These are phyloP conservation scores for Intellagama lesueurii DNA, from an alignment of 2,797 vertebrate genomes.

Conservation along the genomic window DNA sequence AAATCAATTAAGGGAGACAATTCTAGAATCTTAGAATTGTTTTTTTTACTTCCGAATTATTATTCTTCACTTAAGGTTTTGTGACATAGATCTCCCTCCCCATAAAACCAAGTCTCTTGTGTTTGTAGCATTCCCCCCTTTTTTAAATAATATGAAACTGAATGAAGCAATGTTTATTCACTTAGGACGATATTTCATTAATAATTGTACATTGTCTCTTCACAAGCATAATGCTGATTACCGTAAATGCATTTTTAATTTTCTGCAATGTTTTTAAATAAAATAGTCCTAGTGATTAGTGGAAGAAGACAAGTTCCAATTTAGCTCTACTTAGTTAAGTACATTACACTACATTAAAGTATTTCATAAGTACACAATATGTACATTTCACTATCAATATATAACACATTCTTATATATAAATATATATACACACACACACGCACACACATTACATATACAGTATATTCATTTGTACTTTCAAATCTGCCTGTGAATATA, in stretches of 20 bases:
- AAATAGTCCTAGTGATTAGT: conserved; percentile 81
- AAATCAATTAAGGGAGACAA: conserved; percentile 45
- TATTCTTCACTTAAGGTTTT: conserved; percentile 54
- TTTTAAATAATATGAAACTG: conserved; percentile 69
- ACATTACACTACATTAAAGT: conserved; percentile 82
- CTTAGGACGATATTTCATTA: conserved; percentile 69
- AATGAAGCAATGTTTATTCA: conserved; percentile 67
- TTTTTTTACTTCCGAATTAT: conserved; percentile 59
- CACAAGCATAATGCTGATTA: conserved; percentile 79
- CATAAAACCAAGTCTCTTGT: conserved; percentile 61
- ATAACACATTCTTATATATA: conserved; percentile 81
- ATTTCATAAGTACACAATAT: conserved; percentile 82
- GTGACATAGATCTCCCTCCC: conserved; percentile 54
- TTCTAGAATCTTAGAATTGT: conserved; percentile 43
- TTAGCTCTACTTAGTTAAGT: conserved; percentile 83
- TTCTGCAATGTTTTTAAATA: conserved; percentile 73
- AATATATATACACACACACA: conserved; percentile 68
- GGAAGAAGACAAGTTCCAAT: conserved; percentile 80
- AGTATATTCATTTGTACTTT: conserved; percentile 82
- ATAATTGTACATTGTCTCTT: conserved; percentile 79
- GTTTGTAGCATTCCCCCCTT: conserved; percentile 67
- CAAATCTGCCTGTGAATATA: conserved; percentile 79
- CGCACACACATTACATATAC: conserved; percentile 58
- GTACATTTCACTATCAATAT: conserved; percentile 55
- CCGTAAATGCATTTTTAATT: conserved; percentile 78